phyloP scores from a whole-genome alignment of 2,797 vertebrate species.

The Paedocypris micromegethes region DNA sequence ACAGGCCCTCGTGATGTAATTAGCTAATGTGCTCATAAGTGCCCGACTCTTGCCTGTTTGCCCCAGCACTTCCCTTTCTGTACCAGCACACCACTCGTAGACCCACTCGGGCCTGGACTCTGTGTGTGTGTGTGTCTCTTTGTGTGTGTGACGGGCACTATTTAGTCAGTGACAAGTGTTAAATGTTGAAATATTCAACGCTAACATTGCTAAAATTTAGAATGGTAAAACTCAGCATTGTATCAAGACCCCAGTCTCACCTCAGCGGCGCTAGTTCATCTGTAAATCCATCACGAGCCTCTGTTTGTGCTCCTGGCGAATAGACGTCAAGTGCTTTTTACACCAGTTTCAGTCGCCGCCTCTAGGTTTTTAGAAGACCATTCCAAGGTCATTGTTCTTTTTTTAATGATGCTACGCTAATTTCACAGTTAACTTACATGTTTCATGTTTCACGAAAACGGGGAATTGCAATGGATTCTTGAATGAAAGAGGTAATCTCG shows the following conservation, averaged over 20 bases:
- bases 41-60: conserved; percentile 32
- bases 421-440: neutral
- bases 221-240: conserved; percentile 20
- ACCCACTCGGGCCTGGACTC: conserved; percentile 23
- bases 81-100: conserved; percentile 21
- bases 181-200: conserved; percentile 16
- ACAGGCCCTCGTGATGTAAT: conserved; percentile 42
- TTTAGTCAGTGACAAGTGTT: conserved; percentile 38
- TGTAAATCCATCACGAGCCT: conserved; percentile 38
- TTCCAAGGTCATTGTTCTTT: neutral
- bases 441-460: neutral
- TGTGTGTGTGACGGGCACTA: conserved; percentile 26
- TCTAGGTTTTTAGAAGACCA: conserved; percentile 15
- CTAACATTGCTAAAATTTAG: conserved; percentile 34
- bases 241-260: conserved; percentile 13
- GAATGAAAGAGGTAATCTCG: neutral
- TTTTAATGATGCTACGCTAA: conserved; percentile 15
- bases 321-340: conserved; percentile 27
- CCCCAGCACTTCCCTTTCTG: conserved; percentile 16
- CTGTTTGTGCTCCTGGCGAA: conserved; percentile 32
- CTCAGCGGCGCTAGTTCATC: conserved; percentile 22
- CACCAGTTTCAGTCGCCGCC: conserved; percentile 26
- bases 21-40: conserved; percentile 40
- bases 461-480: conserved; percentile 3
- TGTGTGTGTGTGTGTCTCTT: conserved; percentile 4